Evolutionary conservation across 2,797 vertebrate species (phyloP).

Genomic region (Chiloscyllium punctatum): DNA sequence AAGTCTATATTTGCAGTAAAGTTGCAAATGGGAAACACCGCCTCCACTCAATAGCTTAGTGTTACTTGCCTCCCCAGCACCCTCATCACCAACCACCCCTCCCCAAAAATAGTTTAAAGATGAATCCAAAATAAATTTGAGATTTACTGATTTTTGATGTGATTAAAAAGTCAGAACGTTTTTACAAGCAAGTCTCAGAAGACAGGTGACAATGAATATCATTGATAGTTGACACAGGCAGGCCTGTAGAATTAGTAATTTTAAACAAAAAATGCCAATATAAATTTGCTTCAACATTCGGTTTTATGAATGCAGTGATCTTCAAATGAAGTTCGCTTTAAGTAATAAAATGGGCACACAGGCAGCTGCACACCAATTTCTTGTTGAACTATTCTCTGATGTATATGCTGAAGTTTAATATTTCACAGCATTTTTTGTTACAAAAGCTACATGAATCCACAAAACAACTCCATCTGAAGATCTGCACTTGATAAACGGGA

Average conservation of each 20-base stretch:
- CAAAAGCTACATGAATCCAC: background rate
- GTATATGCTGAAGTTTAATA: background rate
- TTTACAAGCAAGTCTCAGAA: background rate
- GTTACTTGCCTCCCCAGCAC: background rate
- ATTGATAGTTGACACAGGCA: too few relatives aligned
- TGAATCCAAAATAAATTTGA: background rate
- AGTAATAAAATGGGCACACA: background rate
- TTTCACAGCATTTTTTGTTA: background rate
- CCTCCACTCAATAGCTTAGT: background rate
- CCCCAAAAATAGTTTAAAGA: background rate
- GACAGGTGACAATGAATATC: background rate
- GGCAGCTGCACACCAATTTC: background rate
- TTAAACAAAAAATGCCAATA: background rate
- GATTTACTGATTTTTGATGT: background rate
- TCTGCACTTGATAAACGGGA: background rate
- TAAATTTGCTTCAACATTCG: background rate
- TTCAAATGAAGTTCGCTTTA: background rate
- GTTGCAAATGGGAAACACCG: background rate
- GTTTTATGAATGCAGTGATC: background rate
- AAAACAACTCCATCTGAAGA: background rate
- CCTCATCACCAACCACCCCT: too few relatives aligned
- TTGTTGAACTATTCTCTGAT: background rate
- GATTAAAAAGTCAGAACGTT: background rate
- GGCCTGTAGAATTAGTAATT: background rate
- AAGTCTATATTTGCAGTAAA: background rate